A percentile compares a stretch with the other conserved stretches of the same genome.
Evolutionary conservation across 2,113 vertebrate genomes (phyloP).

Genomic region (Saguinus imperator): DNA sequence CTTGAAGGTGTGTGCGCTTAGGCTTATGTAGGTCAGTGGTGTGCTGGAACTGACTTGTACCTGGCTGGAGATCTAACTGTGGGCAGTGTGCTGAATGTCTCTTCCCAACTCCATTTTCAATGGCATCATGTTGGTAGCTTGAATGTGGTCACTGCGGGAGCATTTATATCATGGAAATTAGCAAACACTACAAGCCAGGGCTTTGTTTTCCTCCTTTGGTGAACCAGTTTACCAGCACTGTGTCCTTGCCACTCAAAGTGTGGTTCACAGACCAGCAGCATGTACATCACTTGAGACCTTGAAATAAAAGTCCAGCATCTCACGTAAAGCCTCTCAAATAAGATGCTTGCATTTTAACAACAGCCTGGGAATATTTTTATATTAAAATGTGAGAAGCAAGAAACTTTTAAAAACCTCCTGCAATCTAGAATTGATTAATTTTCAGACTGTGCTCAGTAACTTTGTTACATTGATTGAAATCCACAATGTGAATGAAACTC

Average conservation of each 20-base stretch:
- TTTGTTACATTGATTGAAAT: conserved; percentile 25
- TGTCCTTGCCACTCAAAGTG: background rate
- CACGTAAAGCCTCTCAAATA: background rate
- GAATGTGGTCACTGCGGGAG: background rate
- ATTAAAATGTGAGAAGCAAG: background rate
- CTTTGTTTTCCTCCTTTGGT: conserved; percentile 1
- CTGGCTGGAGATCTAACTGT: background rate
- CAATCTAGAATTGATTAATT: background rate
- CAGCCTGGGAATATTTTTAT: background rate
- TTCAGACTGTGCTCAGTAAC: background rate
- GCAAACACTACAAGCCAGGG: background rate
- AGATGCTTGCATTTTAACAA: background rate
- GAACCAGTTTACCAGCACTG: background rate
- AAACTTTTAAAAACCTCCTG: conserved; percentile 1
- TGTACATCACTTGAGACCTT: background rate
- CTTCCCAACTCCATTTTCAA: background rate
- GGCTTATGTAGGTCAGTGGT: background rate
- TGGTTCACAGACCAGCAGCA: background rate
- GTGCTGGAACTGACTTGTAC: too few species aligned
- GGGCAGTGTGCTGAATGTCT: background rate
- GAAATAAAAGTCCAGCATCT: background rate
- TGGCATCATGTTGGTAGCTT: background rate
- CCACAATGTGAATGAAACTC: background rate
- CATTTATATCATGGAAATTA: conserved; percentile 9
- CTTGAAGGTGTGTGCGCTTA: background rate